A percentile compares a stretch with the other conserved stretches of the same genome.
These are phyloP conservation scores for Anas georgica DNA, from an alignment of 2,797 vertebrate species.

Conservation along the genomic window DNA sequence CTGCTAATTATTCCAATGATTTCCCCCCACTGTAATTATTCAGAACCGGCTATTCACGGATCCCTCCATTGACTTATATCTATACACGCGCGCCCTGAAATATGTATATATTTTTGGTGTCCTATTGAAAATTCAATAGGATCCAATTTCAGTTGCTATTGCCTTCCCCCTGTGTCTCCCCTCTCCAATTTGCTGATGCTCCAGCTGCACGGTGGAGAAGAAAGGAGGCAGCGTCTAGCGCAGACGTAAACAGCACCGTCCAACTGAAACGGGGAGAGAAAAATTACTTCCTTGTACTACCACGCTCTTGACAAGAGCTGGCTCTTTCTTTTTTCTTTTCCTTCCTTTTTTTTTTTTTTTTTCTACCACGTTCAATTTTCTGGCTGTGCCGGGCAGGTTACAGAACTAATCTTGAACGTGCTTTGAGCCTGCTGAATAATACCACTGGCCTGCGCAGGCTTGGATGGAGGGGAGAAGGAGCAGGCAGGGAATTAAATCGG, in stretches of 20 bases:
- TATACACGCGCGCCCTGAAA: fast-evolving
- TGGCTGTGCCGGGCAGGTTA: not conserved
- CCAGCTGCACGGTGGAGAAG: conserved; percentile 62
- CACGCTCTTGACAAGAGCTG: conserved; percentile 15
- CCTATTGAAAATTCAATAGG: conserved; percentile 73
- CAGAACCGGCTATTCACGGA: conserved; percentile 63
- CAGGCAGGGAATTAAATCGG: not conserved
- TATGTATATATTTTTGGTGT: conserved; percentile 52
- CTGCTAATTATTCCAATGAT: conserved; percentile 78
- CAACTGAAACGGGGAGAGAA: conserved; percentile 35
- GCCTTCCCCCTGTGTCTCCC: conserved; percentile 1
- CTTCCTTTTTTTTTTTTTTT: not conserved
- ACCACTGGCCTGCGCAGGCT: not conserved
- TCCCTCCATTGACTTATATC: conserved; percentile 55
- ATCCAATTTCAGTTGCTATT: conserved; percentile 68
- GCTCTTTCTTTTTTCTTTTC: not conserved
- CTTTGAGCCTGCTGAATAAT: conserved; percentile 25
- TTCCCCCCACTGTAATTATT: conserved; percentile 72
- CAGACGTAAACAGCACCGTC: conserved; percentile 40
- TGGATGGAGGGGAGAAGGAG: not conserved
- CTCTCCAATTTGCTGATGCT: conserved; percentile 51
- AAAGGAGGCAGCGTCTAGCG: conserved; percentile 25
- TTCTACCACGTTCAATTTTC: conserved; percentile 14
- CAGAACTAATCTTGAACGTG: conserved; percentile 12
- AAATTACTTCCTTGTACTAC: conserved; percentile 44